These are phyloP conservation scores for Etheostoma perlongum DNA, from an alignment of 2,797 vertebrate species.

Conservation along the genomic window DNA sequence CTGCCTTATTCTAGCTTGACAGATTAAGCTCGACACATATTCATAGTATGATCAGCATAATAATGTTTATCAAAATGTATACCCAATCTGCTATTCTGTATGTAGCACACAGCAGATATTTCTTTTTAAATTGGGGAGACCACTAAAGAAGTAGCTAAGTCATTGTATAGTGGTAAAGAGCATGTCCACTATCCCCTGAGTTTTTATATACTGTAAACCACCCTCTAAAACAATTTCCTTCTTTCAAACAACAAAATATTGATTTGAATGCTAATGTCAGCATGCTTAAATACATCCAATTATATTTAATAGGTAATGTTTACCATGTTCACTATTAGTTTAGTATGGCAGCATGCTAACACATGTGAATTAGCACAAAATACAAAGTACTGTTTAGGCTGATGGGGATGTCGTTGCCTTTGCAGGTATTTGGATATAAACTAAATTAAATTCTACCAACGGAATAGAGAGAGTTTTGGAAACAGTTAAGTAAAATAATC, in stretches of 20 bases:
- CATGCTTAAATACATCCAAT: background rate
- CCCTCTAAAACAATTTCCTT: background rate
- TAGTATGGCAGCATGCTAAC: too few species aligned
- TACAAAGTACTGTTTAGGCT: too few species aligned
- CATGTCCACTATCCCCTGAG: background rate
- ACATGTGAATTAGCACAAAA: too few species aligned
- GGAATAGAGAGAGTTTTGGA: too few species aligned
- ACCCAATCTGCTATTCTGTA: slow-evolving; percentile 3
- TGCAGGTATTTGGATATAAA: too few species aligned
- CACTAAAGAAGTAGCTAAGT: background rate
- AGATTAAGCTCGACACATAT: slow-evolving; percentile 42
- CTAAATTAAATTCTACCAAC: too few species aligned
- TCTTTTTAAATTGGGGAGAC: background rate
- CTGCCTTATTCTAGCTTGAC: slow-evolving; percentile 40
- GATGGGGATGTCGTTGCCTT: too few species aligned
- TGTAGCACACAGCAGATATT: background rate
- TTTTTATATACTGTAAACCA: too few species aligned
- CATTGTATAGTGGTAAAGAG: background rate
- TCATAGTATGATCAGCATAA: slow-evolving; percentile 17
- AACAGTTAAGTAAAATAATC: background rate
- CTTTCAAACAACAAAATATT: background rate
- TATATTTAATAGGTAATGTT: too few species aligned
- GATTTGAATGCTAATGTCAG: background rate
- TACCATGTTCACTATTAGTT: too few species aligned
- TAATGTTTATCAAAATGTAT: slow-evolving; percentile 27